phyloP scores from a whole-genome alignment of 2,797 vertebrate species.

The Australoheros facetus region DNA sequence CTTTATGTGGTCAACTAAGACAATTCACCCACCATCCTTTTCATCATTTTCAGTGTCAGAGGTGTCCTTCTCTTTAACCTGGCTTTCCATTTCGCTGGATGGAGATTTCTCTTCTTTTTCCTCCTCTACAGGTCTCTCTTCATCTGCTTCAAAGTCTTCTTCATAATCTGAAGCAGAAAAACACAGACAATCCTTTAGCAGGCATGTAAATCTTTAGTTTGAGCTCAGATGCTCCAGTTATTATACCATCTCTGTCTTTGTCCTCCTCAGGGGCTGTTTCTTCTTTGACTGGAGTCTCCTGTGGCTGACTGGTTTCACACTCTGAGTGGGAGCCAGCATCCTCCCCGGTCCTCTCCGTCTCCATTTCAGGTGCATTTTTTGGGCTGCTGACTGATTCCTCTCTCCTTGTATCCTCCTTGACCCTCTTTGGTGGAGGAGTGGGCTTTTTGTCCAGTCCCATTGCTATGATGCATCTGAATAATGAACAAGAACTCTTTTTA shows the following conservation, averaged over 20 bases:
- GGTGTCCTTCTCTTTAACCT: slow-evolving; percentile 56
- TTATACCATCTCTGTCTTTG: slow-evolving; percentile 74
- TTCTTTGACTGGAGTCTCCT: slow-evolving; percentile 33
- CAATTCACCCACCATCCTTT: slow-evolving; percentile 73
- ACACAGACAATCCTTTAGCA: neutral
- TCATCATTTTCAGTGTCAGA: slow-evolving; percentile 77
- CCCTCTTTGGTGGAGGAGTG: slow-evolving; percentile 79
- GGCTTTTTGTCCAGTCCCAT: slow-evolving; percentile 90
- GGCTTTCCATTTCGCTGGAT: slow-evolving; percentile 57
- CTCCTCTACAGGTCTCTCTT: slow-evolving; percentile 81
- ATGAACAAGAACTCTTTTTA: neutral
- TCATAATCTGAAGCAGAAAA: slow-evolving; percentile 85
- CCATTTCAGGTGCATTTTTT: slow-evolving; percentile 38
- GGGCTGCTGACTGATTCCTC: slow-evolving; percentile 41
- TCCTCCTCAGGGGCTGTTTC: slow-evolving; percentile 33
- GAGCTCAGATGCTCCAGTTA: neutral
- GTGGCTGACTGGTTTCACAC: slow-evolving; percentile 25
- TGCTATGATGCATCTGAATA: slow-evolving; percentile 88
- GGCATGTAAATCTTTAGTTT: neutral
- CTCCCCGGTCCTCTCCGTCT: slow-evolving; percentile 7
- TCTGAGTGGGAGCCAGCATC: slow-evolving; percentile 17
- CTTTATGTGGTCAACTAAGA: neutral
- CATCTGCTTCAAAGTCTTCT: slow-evolving; percentile 93
- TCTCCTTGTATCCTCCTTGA: slow-evolving; percentile 57
- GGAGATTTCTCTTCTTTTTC: slow-evolving; percentile 65